Conservation (phyloP, 2,888 invertebrate genomes). For the Drosophila kuntzei region DNA sequence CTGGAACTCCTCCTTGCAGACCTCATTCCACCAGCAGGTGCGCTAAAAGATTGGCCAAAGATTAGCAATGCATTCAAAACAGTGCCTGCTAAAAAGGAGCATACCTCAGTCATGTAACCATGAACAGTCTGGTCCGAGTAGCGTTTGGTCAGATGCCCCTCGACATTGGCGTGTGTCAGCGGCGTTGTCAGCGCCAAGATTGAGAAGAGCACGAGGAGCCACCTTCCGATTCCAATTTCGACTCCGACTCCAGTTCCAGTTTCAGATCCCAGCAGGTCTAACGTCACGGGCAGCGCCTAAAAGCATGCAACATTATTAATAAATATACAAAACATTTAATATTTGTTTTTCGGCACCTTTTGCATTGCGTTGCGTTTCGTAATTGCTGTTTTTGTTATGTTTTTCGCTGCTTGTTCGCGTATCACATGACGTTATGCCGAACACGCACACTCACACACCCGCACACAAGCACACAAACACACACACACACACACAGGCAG, state of each 20-base stretch:
- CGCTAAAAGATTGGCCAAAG: constrained; percentile 87
- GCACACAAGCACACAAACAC: constrained; percentile 12
- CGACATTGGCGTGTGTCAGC: constrained; percentile 39
- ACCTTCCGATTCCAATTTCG: constrained; percentile 2
- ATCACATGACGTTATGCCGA: constrained; percentile 49
- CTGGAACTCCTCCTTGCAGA: constrained; percentile 96
- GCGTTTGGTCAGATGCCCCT: constrained; percentile 87
- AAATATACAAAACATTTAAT: constrained; percentile 23
- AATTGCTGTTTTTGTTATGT: constrained; percentile 49
- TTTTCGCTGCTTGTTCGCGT: constrained; percentile 49
- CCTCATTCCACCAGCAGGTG: constrained; percentile 97
- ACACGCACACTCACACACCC: constrained; percentile 18
- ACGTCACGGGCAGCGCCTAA: constrained; percentile 49
- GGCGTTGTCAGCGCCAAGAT: constrained; percentile 34
- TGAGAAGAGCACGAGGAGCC: constrained; percentile 48
- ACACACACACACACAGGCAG: background rate
- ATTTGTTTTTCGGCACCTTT: constrained; percentile 38
- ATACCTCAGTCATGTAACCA: constrained; percentile 93
- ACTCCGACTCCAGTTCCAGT: constrained; percentile 19
- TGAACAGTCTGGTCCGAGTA: constrained; percentile 93
- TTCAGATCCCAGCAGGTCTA: constrained; percentile 9
- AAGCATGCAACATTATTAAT: constrained; percentile 27
- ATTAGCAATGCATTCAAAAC: background rate
- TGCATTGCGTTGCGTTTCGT: constrained; percentile 64
- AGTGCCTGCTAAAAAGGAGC: constrained; percentile 27